Evolutionary conservation across 2,797 vertebrate species (phyloP).

Genomic region (Momotus momota): DNA sequence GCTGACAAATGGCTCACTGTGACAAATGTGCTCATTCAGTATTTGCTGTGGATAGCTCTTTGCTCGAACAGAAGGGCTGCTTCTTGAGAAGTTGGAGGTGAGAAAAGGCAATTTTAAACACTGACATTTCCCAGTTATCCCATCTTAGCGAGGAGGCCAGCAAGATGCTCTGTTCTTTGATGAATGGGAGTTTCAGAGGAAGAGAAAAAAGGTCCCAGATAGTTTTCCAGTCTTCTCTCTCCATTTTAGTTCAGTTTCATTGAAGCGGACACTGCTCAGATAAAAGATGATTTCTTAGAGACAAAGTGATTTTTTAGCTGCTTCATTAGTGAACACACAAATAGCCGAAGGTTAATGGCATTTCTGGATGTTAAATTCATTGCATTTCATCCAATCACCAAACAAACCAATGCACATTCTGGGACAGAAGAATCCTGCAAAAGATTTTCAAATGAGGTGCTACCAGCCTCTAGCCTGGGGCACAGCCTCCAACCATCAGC

Average conservation of each 20-base stretch:
- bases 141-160: background rate
- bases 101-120: slow-evolving; percentile 42
- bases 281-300: background rate
- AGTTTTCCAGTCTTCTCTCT: background rate
- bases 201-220: background rate
- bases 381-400: background rate
- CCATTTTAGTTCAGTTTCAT: background rate
- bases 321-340: background rate
- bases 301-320: background rate
- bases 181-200: background rate
- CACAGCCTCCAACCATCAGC: background rate
- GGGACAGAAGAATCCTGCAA: background rate
- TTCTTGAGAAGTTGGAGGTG: slow-evolving; percentile 29
- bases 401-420: background rate
- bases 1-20: slow-evolving; percentile 37
- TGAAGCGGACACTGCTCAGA: background rate
- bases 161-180: background rate
- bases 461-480: background rate
- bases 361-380: background rate
- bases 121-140: background rate
- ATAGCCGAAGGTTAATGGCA: background rate
- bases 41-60: slow-evolving; percentile 17
- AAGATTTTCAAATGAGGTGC: background rate
- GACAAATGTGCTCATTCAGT: slow-evolving; percentile 33
- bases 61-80: background rate